These are phyloP conservation scores for Cyprinella venusta DNA, from an alignment of 2,797 vertebrate species.

Conservation along the genomic window DNA sequence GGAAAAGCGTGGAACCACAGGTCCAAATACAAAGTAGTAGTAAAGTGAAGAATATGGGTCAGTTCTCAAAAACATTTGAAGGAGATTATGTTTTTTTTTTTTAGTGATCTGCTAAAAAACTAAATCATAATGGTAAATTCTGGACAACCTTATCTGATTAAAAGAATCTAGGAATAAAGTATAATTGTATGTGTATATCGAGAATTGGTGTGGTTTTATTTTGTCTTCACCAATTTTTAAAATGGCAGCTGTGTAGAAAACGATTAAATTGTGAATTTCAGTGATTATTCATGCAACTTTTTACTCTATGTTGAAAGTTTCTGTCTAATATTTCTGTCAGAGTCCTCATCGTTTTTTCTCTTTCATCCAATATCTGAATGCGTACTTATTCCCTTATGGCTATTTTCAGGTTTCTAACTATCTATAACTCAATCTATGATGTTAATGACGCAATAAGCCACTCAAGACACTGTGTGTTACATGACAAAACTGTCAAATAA, in stretches of 20 bases:
- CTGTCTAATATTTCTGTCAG: background rate
- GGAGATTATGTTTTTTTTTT: too few species aligned
- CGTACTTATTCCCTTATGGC: too few species aligned
- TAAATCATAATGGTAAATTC: background rate
- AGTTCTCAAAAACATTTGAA: background rate
- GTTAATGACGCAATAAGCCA: background rate
- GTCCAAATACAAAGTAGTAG: background rate
- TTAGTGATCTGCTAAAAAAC: background rate
- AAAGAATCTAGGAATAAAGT: background rate
- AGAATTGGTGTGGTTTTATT: background rate
- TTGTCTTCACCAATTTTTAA: background rate
- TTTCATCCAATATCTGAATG: background rate
- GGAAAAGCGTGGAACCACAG: background rate
- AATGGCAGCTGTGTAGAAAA: background rate
- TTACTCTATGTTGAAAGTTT: background rate
- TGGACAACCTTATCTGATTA: background rate
- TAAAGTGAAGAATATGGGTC: background rate
- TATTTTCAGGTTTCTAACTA: background rate
- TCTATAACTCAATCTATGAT: background rate
- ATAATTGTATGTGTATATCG: background rate
- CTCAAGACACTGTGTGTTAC: background rate
- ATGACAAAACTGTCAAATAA: background rate
- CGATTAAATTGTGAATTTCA: background rate
- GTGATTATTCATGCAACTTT: background rate
- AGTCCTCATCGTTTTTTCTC: background rate